A percentile compares a stretch with the other conserved stretches of the same genome.
These are phyloP conservation scores for Cherax destructor DNA, from an alignment of 1,140 invertebrate genomes.

Conservation along the genomic window DNA sequence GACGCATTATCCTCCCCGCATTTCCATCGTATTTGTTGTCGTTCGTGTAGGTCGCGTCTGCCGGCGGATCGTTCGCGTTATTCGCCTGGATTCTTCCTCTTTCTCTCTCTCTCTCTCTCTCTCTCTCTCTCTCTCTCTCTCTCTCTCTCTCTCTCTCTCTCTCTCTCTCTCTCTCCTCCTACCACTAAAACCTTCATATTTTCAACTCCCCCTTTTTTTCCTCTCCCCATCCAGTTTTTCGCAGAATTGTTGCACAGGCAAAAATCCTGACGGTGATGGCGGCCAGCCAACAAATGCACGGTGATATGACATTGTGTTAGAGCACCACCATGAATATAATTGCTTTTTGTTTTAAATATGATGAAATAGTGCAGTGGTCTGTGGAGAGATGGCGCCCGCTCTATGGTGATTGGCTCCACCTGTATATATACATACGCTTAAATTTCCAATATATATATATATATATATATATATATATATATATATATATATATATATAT, in stretches of 20 bases:
- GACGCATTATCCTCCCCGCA: no score
- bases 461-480: constrained; percentile 27
- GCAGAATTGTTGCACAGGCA: no score
- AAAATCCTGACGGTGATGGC: background rate
- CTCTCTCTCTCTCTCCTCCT: no score
- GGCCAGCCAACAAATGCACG: background rate
- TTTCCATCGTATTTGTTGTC: background rate
- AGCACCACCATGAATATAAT: background rate
- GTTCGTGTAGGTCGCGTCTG: background rate
- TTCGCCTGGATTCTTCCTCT: no score
- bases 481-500: constrained; percentile 11
- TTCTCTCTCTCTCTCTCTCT: no score
- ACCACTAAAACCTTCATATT: no score
- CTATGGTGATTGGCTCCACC: background rate
- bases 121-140: no score
- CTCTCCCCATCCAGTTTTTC: no score
- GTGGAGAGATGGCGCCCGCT: background rate
- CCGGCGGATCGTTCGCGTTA: no score
- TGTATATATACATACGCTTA: background rate
- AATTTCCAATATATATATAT: background rate
- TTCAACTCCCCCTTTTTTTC: no score
- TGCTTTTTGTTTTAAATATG: constrained; percentile 12
- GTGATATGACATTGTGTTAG: constrained; percentile 8
- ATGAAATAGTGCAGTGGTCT: constrained; percentile 9
- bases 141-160: no score